phyloP scores from a whole-genome alignment of 1,140 invertebrate genomes.

The Trichonephila inaurata region DNA sequence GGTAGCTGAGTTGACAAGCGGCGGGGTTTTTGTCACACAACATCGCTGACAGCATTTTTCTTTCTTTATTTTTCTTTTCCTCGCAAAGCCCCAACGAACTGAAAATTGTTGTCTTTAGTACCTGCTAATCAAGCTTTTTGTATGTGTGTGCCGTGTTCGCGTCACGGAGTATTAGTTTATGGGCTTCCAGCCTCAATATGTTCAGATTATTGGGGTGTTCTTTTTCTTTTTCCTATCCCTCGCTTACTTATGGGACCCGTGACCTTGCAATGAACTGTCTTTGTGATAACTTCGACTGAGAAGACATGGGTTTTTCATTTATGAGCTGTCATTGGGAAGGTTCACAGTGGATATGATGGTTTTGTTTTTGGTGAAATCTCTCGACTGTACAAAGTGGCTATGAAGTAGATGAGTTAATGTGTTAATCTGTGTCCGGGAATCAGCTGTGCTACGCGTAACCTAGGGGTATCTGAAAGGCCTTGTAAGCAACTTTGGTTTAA shows the following conservation, averaged over 20 bases:
- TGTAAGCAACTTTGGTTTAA: too few species aligned
- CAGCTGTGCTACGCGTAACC: too few species aligned
- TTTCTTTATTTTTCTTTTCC: background rate
- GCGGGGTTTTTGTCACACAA: slow-evolving; percentile 18
- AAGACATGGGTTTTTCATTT: slow-evolving; percentile 25
- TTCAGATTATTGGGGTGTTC: slow-evolving; percentile 25
- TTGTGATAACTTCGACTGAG: background rate
- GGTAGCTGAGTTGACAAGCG: background rate
- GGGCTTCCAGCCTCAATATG: background rate
- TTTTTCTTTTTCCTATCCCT: background rate
- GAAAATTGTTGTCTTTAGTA: slow-evolving; percentile 33
- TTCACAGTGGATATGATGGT: background rate
- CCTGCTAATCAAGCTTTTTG: slow-evolving; percentile 52
- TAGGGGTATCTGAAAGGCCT: too few species aligned
- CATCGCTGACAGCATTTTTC: background rate
- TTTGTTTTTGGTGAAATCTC: background rate
- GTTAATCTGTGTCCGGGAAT: too few species aligned
- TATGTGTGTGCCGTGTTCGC: background rate
- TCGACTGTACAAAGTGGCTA: too few species aligned
- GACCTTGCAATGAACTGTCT: slow-evolving; percentile 3
- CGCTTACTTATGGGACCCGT: background rate
- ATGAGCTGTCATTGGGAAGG: background rate
- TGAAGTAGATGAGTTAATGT: too few species aligned
- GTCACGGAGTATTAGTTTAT: slow-evolving; percentile 50
- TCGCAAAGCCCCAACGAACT: background rate